Conservation (phyloP, 2,888 invertebrate genomes). For the Temnothorax unifasciatus region DNA sequence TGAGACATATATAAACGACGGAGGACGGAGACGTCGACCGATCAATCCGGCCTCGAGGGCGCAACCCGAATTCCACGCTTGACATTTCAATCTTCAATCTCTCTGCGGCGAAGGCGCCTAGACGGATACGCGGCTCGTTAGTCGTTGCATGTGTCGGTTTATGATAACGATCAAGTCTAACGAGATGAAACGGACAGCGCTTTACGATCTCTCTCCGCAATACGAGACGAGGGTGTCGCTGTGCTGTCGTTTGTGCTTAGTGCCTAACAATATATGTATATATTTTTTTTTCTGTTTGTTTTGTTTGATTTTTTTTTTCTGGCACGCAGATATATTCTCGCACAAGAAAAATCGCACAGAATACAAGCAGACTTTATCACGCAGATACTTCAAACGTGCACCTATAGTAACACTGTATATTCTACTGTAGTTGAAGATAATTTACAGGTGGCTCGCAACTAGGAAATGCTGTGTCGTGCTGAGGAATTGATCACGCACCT, state of each 20-base stretch:
- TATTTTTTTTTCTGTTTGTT: neutral
- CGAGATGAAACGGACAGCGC: conserved; percentile 46
- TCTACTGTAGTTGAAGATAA: conserved; percentile 42
- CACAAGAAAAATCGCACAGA: conserved; percentile 43
- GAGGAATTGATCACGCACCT: conserved; percentile 28
- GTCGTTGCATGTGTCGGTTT: conserved; percentile 56
- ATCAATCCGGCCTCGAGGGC: conserved; percentile 54
- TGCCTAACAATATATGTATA: neutral
- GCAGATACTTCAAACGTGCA: conserved; percentile 32
- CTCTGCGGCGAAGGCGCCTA: conserved; percentile 37
- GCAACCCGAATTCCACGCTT: conserved; percentile 51
- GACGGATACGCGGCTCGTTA: conserved; percentile 54
- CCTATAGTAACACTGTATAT: conserved; percentile 5
- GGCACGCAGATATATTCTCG: conserved; percentile 35
- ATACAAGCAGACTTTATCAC: conserved; percentile 28
- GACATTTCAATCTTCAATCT: conserved; percentile 49
- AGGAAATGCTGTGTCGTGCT: conserved; percentile 33
- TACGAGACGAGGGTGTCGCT: conserved; percentile 9
- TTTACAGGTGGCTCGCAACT: conserved; percentile 44
- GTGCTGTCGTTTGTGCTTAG: conserved; percentile 34
- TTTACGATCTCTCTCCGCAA: conserved; percentile 24
- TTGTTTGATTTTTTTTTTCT: conserved; percentile 6
- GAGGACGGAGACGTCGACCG: conserved; percentile 47
- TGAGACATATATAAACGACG: conserved; percentile 43
- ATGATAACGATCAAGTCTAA: conserved; percentile 42